Conservation (phyloP, 2,888 invertebrate genomes). For the Protodeltote pygarga region DNA sequence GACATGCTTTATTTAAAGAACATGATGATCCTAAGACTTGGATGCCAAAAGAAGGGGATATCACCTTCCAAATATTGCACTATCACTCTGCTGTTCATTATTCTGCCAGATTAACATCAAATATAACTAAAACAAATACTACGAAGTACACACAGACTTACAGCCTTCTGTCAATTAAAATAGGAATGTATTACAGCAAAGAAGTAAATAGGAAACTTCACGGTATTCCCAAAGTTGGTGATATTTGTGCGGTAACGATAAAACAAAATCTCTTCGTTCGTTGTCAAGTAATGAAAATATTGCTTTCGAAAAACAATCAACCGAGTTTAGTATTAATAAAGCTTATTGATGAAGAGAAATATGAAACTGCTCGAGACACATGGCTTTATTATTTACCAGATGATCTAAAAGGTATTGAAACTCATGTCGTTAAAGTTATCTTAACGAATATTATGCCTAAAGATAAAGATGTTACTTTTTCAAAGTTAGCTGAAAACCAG, state of each 20-base stretch:
- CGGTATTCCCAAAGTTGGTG: conserved; percentile 81
- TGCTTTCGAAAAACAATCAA: conserved; percentile 59
- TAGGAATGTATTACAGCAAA: conserved; percentile 73
- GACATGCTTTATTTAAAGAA: conserved; percentile 88
- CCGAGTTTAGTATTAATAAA: conserved; percentile 78
- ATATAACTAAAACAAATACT: conserved; percentile 46
- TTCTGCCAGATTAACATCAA: conserved; percentile 83
- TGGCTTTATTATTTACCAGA: conserved; percentile 83
- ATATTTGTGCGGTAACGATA: conserved; percentile 84
- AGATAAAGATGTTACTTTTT: conserved; percentile 76
- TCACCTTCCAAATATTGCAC: conserved; percentile 86
- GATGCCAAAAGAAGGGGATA: conserved; percentile 84
- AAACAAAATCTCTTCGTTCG: conserved; percentile 83
- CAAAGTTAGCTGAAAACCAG: conserved; percentile 63
- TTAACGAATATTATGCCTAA: conserved; percentile 72
- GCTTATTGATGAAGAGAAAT: conserved; percentile 88
- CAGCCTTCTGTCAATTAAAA: conserved; percentile 68
- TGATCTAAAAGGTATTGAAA: conserved; percentile 77
- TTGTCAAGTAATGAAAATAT: conserved; percentile 84
- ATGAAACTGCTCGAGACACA: conserved; percentile 69
- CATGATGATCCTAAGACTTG: conserved; percentile 82
- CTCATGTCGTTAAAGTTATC: conserved; percentile 73
- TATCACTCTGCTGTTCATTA: conserved; percentile 88
- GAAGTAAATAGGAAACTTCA: conserved; percentile 68
- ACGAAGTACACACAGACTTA: conserved; percentile 69